Base-by-base conservation (phyloP, 2,888 invertebrate species). In the Cryptus viduatorius region DNA sequence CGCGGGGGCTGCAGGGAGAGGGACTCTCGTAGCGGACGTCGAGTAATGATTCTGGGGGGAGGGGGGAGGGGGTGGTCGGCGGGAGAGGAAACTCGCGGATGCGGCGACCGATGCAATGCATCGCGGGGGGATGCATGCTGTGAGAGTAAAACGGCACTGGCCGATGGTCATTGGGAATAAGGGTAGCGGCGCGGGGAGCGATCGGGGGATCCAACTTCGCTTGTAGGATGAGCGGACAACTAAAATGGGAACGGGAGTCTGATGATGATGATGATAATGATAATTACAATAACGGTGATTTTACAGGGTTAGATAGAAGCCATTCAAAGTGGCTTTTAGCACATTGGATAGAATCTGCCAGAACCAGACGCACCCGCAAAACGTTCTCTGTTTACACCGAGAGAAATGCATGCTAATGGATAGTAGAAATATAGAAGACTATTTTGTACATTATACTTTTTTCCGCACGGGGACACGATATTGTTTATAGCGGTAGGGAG, bases 11-110 rank as follows among this genome's bases (percentile, higher is more conserved):
- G 61, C 19, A 73, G 42, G 53, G 73, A 19, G 88, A 88, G 90
- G 89, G 91, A 91, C 87, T 90, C 89, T 90, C 89, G 91, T 81
- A 90, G 89, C 90, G 91, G 92, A 93, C 91, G 90, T 92, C 91
- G 93, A 93, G 93, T 93, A 93, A 93, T 93, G 93, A 92, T 93
- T 93, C 91, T 91, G 92, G 92, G 91, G 91, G 56, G 56, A 4
- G 56, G 89, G 90, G 90, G 92, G 92, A 91, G 91, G 56, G 56
- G 10, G 56, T 89, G 90, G 90, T 87, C 89, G 90, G 90, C 88
- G 88, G 88, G 90, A 90, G 87, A 85, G 86, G 84, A 86, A 88
- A 89, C 89, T 90, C 90, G 88, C 89, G 89, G 82, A 89, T 86
- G 87, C 87, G 83, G 86, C 85, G 87, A 86, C 53, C 64, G 65